Base-by-base conservation (phyloP, 2,113 vertebrate genomes). In the Athene noctua region DNA sequence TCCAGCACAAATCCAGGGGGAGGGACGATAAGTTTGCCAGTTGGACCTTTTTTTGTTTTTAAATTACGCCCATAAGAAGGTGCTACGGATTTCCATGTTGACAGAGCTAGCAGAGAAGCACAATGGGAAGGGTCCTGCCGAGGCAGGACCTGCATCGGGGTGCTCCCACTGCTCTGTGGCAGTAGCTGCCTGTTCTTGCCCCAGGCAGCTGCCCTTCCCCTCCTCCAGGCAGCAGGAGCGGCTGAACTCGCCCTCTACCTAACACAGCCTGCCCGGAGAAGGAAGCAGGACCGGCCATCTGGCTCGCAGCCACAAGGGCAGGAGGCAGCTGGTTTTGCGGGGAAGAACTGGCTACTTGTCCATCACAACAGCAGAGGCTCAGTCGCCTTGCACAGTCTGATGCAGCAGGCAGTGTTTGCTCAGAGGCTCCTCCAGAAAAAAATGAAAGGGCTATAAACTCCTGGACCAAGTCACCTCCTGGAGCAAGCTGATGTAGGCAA, bases 61-160 rank as follows among this genome's bases (percentile, higher is more conserved):
- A 6, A 46, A 29, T 62, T 23, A 49, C 17, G 22, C 14, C 16
- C 26, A 0, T n/a, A 29, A 30, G 46, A 27, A 67, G 67, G n/a
- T 61, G 52, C 47, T 4, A 0, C 3, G 22, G 11, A 32, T 52
- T 68, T 55, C 59, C 2, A 0, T 4, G 12, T 15, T n/a, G 38
- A 16, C 42, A 51, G 40, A 47, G 34, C 59, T 19, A 54, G 15
- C 7, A 29, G 22, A 66, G 51, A 29, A 65, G 46, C n/a, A 16
- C 58, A 13, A 34, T 1, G 3, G 42, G 80, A 62, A 62, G 36
- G 36, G 20, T 18, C 10, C 34, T 11, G 29, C 9, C 10, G 30
- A 36, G 61, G 15, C 29, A 47, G 58, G 30, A 15, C 34, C 34
- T 0, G 0, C 13, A 5, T 15, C 30, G 65, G 36, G 54, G 25